These are phyloP conservation scores for Zaprionus tsacasi DNA, from an alignment of 1,140 invertebrate genomes.

Conservation along the genomic window DNA sequence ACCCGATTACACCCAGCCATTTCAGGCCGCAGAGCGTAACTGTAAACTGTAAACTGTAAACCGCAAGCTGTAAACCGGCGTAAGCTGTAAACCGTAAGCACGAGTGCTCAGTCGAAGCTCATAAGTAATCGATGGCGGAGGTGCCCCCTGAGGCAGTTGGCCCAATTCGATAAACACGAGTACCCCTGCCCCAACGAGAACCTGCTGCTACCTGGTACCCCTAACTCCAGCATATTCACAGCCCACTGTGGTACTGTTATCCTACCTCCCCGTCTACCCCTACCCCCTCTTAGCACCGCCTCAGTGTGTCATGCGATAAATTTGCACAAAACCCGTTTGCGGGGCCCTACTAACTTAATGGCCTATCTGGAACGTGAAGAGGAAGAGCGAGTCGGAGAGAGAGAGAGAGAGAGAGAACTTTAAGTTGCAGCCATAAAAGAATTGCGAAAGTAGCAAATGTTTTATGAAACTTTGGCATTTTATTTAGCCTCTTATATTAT, in stretches of 20 bases:
- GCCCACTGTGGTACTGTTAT: no score
- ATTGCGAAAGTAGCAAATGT: slow-evolving; percentile 77
- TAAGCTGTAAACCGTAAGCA: slow-evolving; percentile 37
- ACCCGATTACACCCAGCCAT: slow-evolving; percentile 2
- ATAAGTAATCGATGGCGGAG: slow-evolving; percentile 44
- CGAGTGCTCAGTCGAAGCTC: slow-evolving; percentile 38
- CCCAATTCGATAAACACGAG: slow-evolving; percentile 63
- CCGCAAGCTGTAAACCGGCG: background rate
- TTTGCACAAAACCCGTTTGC: slow-evolving; percentile 46
- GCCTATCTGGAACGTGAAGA: slow-evolving; percentile 17
- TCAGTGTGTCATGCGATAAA: slow-evolving; percentile 77
- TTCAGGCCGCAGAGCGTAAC: background rate
- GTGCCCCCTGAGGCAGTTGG: slow-evolving; percentile 19
- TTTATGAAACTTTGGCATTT: slow-evolving; percentile 78
- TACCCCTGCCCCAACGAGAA: background rate
- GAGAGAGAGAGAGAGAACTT: slow-evolving; percentile 39
- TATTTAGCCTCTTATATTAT: slow-evolving; percentile 65
- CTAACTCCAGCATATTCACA: no score
- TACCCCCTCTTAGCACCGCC: slow-evolving; percentile 25
- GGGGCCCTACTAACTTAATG: slow-evolving; percentile 29
- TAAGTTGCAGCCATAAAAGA: slow-evolving; percentile 72
- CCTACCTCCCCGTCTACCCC: no score
- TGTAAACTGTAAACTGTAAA: slow-evolving; percentile 34
- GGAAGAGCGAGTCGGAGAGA: background rate
- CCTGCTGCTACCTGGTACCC: no score